Evolutionary conservation across 2,113 vertebrate genomes (phyloP), one percentile per base, ranked within the genome.

Genomic region (Lepus americanus): DNA sequence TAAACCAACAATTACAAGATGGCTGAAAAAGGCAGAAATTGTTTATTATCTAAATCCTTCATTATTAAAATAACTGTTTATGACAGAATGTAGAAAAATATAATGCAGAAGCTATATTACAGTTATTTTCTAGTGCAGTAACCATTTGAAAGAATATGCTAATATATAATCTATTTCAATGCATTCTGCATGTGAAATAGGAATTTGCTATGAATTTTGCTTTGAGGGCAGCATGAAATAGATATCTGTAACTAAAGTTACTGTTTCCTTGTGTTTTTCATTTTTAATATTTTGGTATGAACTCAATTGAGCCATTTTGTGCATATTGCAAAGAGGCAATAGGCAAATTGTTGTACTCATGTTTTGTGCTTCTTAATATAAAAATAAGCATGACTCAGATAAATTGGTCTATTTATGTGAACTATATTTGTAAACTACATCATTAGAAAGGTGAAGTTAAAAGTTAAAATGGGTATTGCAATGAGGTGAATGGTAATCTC

Each of bases 401-500:
- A 96, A 74, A 29, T 96, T 91, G 13, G 12, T 55, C 39, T 29
- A 88, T 97, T 94, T 90, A 70, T 88, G 12, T 39, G 78, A 0
- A 85, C 25, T 8, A 33, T 76, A 72, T 74, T 9, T 89, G 33
- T 94, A 94, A 44, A 9, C 51, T 93, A 61, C 0, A 0, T 27
- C 23, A 79, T 92, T 97, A 93, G 4, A 74, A 74, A 95, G 25
- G 4, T 63, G 96, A 90, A 97, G 83, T 89, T 96, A 72, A 84
- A 84, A 94, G 12, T 27, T 63, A 95, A 97, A 96, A 51, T 95
- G 72, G 55, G 85, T 93, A 51, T 96, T 74, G 33, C 94, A 94
- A 82, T 81, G 17, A 92, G 63, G 6, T 95, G n/a, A 96, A 97
- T 96, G 94, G 78, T 94, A 88, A 97, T 69, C 72, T 97, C 81